Conservation (phyloP, 2,113 vertebrate genomes). For the Dissostichus mawsoni region DNA sequence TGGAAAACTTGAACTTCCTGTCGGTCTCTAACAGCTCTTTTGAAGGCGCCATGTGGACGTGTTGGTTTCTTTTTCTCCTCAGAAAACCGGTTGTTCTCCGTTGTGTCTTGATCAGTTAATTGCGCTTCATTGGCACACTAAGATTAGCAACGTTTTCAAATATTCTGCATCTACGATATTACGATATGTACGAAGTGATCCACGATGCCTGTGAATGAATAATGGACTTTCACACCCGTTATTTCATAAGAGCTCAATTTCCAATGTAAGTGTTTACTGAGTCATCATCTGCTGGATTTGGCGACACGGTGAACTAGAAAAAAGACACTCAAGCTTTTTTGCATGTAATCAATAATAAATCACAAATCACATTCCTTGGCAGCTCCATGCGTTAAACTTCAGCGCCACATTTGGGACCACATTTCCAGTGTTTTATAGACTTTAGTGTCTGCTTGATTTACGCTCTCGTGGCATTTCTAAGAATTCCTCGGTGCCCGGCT, state of each 20-base stretch:
- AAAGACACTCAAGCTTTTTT: background rate
- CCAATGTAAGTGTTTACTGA: background rate
- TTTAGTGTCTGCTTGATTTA: constrained; percentile 56
- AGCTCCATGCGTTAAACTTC: too few relatives aligned
- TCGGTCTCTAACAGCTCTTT: constrained; percentile 40
- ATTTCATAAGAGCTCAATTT: background rate
- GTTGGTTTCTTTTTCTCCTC: constrained; percentile 26
- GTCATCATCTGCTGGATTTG: background rate
- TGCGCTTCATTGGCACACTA: background rate
- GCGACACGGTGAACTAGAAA: background rate
- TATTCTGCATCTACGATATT: background rate
- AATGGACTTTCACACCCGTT: background rate
- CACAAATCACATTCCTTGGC: too few relatives aligned
- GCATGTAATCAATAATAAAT: too few relatives aligned
- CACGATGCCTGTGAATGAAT: background rate
- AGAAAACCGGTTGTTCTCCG: background rate
- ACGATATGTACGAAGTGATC: background rate
- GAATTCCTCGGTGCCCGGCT: constrained; percentile 61
- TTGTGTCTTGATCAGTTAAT: background rate
- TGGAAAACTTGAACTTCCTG: constrained; percentile 77
- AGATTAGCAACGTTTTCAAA: background rate
- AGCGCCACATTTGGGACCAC: background rate
- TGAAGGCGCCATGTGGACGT: constrained; percentile 24
- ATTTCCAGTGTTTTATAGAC: constrained; percentile 38
- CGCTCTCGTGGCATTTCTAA: constrained; percentile 52